Evolutionary conservation across 2,888 invertebrate genomes (phyloP), one percentile per base, ranked within the genome.

Genomic region (Sturmia bella): DNA sequence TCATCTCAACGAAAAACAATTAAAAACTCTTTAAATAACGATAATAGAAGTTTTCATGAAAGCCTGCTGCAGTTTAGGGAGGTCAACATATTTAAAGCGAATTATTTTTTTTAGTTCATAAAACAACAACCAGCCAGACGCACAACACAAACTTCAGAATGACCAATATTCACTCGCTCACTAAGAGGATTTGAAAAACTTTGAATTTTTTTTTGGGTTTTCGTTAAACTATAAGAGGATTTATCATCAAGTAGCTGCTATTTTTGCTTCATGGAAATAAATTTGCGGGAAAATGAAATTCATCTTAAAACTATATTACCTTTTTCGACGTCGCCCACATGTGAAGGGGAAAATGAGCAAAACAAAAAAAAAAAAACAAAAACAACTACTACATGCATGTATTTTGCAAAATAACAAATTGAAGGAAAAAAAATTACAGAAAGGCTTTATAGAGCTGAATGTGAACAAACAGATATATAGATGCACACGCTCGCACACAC

Each of bases 121-220:
- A 54, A 41, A 19, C 56, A 50, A 41, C 7, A 52, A 39, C 45
- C 64, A 64, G 64, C 45, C 64, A 39, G n/a, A n/a, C n/a, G n/a
- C n/a, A n/a, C n/a, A n/a, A n/a, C 19, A 73, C 32, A 56, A 54
- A 64, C 63, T 39, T 39, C 39, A 52, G 41, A 70, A 63, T 63
- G 61, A 45, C 48, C 69, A 69, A 68, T 21, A 39, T 24, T 66
- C 24, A 27, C 45, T 66, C 21, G 24, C 37, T 66, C 48, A 39
- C 48, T 70, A 77, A 77, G 77, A 63, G 69, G 77, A 77, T 77
- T 77, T 63, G 4, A 39, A 70, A 75, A 75, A 50, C 68, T 75
- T 75, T 48, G 15, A 21, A n/a, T 5, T 61, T 52, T 12, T 27
- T 32, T 61, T 50, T 27, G 37, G 2, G 19, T 17, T 15, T 24